Evolutionary conservation across 2,888 invertebrate genomes (phyloP), one percentile per base, ranked within the genome.

Genomic region (Augochlorella aurata): DNA sequence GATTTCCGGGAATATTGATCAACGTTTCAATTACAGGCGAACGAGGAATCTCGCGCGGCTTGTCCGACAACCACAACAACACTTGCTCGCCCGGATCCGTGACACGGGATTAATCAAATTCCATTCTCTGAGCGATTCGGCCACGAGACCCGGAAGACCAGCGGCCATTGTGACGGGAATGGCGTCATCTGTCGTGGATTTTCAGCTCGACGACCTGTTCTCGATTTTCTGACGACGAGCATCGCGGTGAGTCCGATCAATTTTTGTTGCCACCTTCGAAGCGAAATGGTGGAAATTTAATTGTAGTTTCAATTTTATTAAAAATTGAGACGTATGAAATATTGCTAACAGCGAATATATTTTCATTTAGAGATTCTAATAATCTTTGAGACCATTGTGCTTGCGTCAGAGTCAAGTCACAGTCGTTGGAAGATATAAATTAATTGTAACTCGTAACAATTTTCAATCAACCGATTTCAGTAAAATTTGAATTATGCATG

Each of bases 1-100:
- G 83, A 85, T 88, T 87, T 88, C 82, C 77, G 73, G 69, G 85
- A 74, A 78, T 86, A 81, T 83, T 83, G 83, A 83, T 85, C 81
- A 78, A 73, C 78, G 78, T 74, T 81, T 70, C 72, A 67, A 72
- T 81, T 76, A 54, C 81, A 75, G 85, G 77, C 66, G 12, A 67
- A 7, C 63, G 29, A 45, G 47, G 38, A 79, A 81, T 79, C 65
- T 61, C 73, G 24, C 68, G 63, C 70, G 44, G 50, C 86, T 69
- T 70, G 77, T 79, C 74, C 82, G 68, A 78, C 75, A 80, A 83
- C 74, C 74, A 81, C 82, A 85, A 82, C 75, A 81, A 84, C 83
- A 79, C 78, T 82, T 85, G 52, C 18, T 14, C 16, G 61, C 52
- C 52, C 45, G 68, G 18, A 54, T 50, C 50, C 18, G 18, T 63